Conservation (phyloP, 2,113 vertebrate genomes). For the Nothocercus nigrocapillus region DNA sequence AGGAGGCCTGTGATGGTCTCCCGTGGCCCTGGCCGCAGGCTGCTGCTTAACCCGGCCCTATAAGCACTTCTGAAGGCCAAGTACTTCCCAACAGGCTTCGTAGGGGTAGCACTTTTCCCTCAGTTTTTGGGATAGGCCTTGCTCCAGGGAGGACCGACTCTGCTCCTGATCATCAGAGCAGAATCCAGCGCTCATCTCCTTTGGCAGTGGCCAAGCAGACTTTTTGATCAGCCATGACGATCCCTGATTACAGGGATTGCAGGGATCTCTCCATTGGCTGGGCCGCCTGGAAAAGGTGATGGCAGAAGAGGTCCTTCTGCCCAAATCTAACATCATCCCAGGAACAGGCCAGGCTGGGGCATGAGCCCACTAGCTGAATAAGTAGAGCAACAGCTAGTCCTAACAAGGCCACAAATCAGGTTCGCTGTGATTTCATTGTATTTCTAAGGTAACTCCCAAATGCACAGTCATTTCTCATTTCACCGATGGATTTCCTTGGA, state of each 20-base stretch:
- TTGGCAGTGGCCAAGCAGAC: neutral
- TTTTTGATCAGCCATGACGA: accelerated
- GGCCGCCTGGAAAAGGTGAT: neutral
- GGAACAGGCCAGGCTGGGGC: neutral
- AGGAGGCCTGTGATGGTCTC: neutral
- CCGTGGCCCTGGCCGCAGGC: accelerated
- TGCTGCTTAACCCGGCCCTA: neutral
- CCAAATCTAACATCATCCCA: neutral
- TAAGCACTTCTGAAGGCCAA: neutral
- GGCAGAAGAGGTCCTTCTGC: neutral
- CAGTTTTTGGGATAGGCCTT: neutral
- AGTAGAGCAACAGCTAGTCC: neutral
- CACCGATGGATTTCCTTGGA: neutral
- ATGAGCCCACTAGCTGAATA: accelerated
- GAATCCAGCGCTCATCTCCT: neutral
- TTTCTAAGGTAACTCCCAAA: neutral
- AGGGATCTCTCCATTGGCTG: neutral
- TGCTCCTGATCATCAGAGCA: neutral
- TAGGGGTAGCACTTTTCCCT: neutral
- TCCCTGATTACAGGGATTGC: no score
- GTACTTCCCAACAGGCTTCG: neutral
- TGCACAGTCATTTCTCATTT: conserved; percentile 5
- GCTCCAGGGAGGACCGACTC: neutral
- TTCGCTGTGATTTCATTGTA: neutral
- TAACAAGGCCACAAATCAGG: neutral